Evolutionary conservation across 2,113 vertebrate species (phyloP).

Genomic region (Geococcyx californianus): DNA sequence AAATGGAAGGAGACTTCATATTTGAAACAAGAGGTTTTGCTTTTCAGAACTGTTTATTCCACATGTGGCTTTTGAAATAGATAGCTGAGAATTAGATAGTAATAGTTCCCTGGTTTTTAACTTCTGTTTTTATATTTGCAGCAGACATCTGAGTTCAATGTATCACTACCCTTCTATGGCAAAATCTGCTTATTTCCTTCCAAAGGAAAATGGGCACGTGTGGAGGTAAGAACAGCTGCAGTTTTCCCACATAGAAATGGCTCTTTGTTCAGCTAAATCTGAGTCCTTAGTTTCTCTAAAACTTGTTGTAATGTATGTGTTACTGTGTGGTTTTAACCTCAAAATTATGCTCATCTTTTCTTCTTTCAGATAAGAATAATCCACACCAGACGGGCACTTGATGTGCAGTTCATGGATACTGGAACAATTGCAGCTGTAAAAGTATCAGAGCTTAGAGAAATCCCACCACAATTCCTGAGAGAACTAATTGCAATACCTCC

Average conservation of each 20-base stretch:
- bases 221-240: constrained; percentile 80
- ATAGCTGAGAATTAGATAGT: neutral
- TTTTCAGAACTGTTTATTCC: neutral
- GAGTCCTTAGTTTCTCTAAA: neutral
- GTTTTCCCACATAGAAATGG: neutral
- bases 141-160: constrained; percentile 80
- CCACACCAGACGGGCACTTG: constrained; percentile 85
- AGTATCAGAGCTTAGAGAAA: constrained; percentile 89
- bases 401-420: constrained; percentile 86
- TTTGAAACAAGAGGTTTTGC: neutral
- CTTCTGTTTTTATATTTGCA: constrained; percentile 53
- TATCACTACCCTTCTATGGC: constrained; percentile 87
- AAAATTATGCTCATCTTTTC: neutral
- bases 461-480: constrained; percentile 81
- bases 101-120: neutral
- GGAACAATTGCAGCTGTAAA: constrained; percentile 87
- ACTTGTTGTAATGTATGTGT: neutral
- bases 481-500: constrained; percentile 85
- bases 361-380: constrained; percentile 85
- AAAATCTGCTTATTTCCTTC: constrained; percentile 88
- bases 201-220: constrained; percentile 90
- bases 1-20: neutral
- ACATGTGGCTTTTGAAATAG: neutral
- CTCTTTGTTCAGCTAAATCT: neutral
- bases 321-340: neutral